Evolutionary conservation across 2,888 invertebrate genomes (phyloP).

Genomic region (Tachina fera): DNA sequence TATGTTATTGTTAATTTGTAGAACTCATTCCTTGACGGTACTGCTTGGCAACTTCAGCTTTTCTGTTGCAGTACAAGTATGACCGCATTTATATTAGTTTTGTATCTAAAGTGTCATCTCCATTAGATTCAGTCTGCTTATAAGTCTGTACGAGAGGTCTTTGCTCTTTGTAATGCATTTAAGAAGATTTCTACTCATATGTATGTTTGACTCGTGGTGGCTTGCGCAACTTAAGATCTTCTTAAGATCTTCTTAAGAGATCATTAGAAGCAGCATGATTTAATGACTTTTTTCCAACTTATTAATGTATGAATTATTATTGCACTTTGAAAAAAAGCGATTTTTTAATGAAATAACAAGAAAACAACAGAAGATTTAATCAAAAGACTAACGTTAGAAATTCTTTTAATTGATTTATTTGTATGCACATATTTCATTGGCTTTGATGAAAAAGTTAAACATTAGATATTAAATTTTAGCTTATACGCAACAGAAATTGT

Average conservation of each 20-base stretch:
- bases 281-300: conserved; percentile 43
- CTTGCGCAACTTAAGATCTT: conserved; percentile 40
- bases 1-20: background rate
- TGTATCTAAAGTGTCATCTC: conserved; percentile 42
- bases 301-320: conserved; percentile 10
- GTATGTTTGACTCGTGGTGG: conserved; percentile 1
- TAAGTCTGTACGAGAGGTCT: conserved; percentile 47
- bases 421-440: background rate
- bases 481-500: too few relatives aligned
- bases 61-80: background rate
- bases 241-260: conserved; percentile 37
- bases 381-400: background rate
- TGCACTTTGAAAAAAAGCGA: conserved; percentile 24
- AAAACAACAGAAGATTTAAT: conserved; percentile 16
- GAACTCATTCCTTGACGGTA: conserved; percentile 13
- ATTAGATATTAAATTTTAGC: too few relatives aligned
- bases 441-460: background rate
- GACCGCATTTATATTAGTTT: background rate
- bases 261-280: conserved; percentile 59
- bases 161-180: conserved; percentile 45
- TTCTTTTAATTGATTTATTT: background rate
- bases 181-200: conserved; percentile 18
- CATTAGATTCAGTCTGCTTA: conserved; percentile 22
- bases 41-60: conserved; percentile 11
- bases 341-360: conserved; percentile 7